Conservation (phyloP, 1,140 invertebrate genomes). For the Hypsibius dujardini region DNA sequence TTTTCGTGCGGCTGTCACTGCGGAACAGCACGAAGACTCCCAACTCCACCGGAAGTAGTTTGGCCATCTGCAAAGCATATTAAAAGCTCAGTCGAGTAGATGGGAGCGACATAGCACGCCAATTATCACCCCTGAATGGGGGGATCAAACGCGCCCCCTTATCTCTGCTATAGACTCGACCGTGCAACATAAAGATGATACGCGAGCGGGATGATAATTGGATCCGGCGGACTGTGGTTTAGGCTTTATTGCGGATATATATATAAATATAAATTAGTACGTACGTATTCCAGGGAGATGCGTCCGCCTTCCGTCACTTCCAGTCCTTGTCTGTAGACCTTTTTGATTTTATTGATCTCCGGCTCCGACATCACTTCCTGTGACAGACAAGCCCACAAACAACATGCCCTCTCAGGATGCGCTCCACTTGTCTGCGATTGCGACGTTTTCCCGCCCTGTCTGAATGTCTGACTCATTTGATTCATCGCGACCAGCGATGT, state of each 20-base stretch:
- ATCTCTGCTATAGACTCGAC: no score
- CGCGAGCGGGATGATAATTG: no score
- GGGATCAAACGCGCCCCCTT: no score
- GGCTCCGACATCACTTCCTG: neutral
- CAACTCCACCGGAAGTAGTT: constrained; percentile 13
- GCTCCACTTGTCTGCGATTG: no score
- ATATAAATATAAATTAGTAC: neutral
- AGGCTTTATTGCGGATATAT: neutral
- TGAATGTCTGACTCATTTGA: no score
- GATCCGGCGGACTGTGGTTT: neutral
- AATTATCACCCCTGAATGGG: no score
- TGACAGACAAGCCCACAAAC: neutral
- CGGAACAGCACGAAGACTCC: constrained; percentile 7
- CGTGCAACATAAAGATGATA: no score
- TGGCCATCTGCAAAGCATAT: constrained; percentile 16
- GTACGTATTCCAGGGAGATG: constrained; percentile 13
- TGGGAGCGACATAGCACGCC: no score
- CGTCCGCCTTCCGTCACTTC: constrained; percentile 6
- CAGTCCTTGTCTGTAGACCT: neutral
- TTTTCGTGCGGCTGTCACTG: neutral
- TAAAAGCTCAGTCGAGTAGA: no score
- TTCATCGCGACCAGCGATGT: no score
- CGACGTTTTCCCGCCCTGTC: no score
- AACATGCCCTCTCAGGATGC: no score
- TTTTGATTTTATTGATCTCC: neutral